Base-by-base conservation (phyloP, 2,113 vertebrate genomes). In the Menidia beryllina region DNA sequence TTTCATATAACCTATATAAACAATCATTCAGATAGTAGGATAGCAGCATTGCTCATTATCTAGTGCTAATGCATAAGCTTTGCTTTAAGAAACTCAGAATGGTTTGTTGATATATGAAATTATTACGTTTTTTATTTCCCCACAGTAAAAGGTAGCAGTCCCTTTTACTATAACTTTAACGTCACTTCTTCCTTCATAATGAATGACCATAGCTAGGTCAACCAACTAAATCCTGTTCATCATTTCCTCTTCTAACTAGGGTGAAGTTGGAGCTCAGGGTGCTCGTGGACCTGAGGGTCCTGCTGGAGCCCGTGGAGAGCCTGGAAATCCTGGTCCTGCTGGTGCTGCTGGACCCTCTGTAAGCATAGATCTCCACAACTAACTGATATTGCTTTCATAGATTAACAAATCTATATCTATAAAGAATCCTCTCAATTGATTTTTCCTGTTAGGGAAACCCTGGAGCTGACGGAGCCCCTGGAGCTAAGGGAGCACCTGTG, bases 261-360 rank as follows among this genome's bases (percentile, higher is more conserved):
- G 98, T 88, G 98, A 99, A 66, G 93, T 85, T 5, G 98, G 98
- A 91, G 53, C 95, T 81, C 96, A 97, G 78, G 98, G 98, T 74
- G 54, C 88, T 76, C 96, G 97, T 86, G 98, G 98, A 83, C 26
- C 92, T 12, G 97, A 99, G 93, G 97, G 98, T 82, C 95, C 96
- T 57, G 90, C 95, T 69, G 98, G 98, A 91, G 88, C 94, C 43
- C 97, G 97, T 38, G 97, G 98, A 72, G 98, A 99, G 87, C 90
- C 96, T 12, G 98, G 98, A 58, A 94, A 95, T 86, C 95, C 97
- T 14, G 98, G 98, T 84, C 96, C 96, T 43, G 97, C 97, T 93
- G 98, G 98, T 0, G 64, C 96, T 41, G 92, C 97, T 59, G 98
- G 98, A 78, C 93, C 96, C 8, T 77, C 95, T 91, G 98, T 99